Percentiles rank a stretch among this genome's conserved stretches.
phyloP scores from a whole-genome alignment of 2,797 vertebrate species.

The Hypotaenidia philippensis region DNA sequence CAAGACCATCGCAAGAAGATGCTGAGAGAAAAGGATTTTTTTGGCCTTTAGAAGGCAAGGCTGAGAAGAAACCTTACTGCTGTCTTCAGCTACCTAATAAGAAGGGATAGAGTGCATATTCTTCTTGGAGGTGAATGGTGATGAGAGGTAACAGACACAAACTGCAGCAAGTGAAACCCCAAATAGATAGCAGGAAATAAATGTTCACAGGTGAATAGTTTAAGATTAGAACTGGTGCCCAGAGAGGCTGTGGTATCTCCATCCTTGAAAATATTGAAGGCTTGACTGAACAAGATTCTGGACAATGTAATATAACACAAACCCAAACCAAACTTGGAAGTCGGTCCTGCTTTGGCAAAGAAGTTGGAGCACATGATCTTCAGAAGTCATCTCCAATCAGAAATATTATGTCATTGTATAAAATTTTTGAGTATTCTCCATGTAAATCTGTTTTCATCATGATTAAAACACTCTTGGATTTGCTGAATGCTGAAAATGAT shows the following conservation, averaged over 20 bases:
- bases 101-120: background rate
- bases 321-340: background rate
- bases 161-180: background rate
- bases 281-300: background rate
- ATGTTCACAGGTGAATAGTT: fast-evolving
- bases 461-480: background rate
- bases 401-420: background rate
- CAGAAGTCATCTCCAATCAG: background rate
- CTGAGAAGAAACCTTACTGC: background rate
- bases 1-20: background rate
- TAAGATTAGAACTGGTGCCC: background rate
- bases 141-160: background rate
- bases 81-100: background rate
- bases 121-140: background rate
- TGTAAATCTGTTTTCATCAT: background rate
- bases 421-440: background rate
- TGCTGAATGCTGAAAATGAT: background rate
- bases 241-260: background rate
- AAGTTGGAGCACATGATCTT: background rate
- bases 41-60: background rate
- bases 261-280: background rate
- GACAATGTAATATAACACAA: background rate
- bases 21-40: background rate
- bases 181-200: background rate
- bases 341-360: background rate